Evolutionary conservation across 2,113 vertebrate species (phyloP).

Genomic region (Ammodytes marinus): DNA sequence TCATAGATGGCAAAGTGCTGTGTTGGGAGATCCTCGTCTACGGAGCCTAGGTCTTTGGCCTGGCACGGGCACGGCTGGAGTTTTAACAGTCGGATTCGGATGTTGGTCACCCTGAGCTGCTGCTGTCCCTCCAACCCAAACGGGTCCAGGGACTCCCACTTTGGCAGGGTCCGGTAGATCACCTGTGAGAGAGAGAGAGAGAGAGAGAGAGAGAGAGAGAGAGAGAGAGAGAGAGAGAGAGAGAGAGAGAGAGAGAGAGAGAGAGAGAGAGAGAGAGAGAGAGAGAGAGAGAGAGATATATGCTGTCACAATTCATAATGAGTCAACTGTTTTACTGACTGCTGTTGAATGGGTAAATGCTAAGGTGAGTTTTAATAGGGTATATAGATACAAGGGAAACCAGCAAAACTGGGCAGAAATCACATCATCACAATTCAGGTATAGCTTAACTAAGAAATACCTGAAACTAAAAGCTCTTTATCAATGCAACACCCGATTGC

Average conservation of each 20-base stretch:
- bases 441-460: too few species aligned
- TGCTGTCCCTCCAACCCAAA: constrained; percentile 90
- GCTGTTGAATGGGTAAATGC: background rate
- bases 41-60: constrained; percentile 52
- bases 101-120: constrained; percentile 93
- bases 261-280: background rate
- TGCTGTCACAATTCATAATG: background rate
- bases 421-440: too few species aligned
- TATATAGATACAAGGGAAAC: too few species aligned
- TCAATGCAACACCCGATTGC: too few species aligned
- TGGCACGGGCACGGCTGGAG: constrained; percentile 91
- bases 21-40: constrained; percentile 49
- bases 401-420: too few species aligned
- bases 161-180: constrained; percentile 92
- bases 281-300: constrained; percentile 6
- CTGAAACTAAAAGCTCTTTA: too few species aligned
- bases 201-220: background rate
- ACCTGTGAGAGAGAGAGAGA: constrained; percentile 82
- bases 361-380: too few species aligned
- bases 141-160: constrained; percentile 88
- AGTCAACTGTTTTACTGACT: background rate
- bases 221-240: too few species aligned
- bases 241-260: too few species aligned
- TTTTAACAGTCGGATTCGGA: constrained; percentile 89
- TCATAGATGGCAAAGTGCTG: constrained; percentile 93